A percentile compares a stretch with the other conserved stretches of the same genome.
These are phyloP conservation scores for Caligus rogercresseyi DNA, from an alignment of 1,140 invertebrate species.

Conservation along the genomic window DNA sequence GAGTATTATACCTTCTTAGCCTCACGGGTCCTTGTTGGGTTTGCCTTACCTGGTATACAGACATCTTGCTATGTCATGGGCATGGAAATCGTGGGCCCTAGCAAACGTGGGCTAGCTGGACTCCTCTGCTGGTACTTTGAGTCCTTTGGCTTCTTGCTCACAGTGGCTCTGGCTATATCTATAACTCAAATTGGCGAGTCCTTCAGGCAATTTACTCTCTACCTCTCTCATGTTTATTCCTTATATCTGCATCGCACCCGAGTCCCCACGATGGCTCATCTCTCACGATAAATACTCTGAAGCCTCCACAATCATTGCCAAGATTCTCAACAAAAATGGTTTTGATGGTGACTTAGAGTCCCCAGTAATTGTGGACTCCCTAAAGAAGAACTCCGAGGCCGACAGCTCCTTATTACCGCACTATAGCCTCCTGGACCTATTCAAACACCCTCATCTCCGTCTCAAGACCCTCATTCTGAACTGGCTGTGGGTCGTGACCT, in stretches of 20 bases:
- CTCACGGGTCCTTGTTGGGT: constrained; percentile 1
- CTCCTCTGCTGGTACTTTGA: constrained; percentile 20
- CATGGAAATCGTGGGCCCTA: constrained; percentile 16
- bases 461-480: constrained; percentile 10
- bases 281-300: neutral
- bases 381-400: neutral
- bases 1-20: constrained; percentile 1
- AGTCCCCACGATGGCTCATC: constrained; percentile 9
- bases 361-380: neutral
- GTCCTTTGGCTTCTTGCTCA: constrained; percentile 4
- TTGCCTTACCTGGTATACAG: constrained; percentile 15
- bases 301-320: neutral
- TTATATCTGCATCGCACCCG: constrained; percentile 16
- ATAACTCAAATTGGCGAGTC: constrained; percentile 9
- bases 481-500: constrained; percentile 4
- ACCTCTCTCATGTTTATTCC: constrained; percentile 3
- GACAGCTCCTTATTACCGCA: neutral
- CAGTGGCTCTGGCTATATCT: constrained; percentile 11
- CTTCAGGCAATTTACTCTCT: constrained; percentile 13
- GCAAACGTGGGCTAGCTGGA: constrained; percentile 14
- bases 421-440: neutral
- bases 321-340: neutral
- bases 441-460: constrained; percentile 3
- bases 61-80: constrained; percentile 19
- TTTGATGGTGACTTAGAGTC: neutral